Evolutionary conservation across 2,797 vertebrate genomes (phyloP).

Genomic region (Pseudochromis fuscus): DNA sequence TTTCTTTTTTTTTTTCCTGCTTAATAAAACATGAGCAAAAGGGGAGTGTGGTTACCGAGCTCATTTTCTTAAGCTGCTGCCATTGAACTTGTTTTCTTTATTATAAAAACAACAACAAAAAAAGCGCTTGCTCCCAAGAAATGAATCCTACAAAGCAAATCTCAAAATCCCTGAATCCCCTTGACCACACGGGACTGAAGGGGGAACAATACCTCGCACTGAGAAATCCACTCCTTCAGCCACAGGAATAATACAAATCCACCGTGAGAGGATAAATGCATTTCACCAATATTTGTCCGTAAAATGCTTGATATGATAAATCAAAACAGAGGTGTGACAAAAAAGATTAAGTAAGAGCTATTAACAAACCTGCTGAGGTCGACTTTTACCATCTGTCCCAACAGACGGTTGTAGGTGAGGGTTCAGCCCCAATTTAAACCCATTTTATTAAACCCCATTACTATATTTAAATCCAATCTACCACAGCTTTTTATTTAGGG

Average conservation of each 20-base stretch:
- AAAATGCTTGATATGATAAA: background rate
- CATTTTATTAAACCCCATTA: slow-evolving; percentile 36
- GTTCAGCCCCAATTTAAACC: slow-evolving; percentile 36
- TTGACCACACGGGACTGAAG: slow-evolving; percentile 42
- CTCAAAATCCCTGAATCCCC: slow-evolving; percentile 65
- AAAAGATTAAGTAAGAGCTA: slow-evolving; percentile 50
- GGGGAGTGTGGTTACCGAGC: slow-evolving; percentile 18
- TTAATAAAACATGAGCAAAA: slow-evolving; percentile 49
- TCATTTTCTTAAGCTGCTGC: slow-evolving; percentile 36
- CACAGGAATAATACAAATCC: slow-evolving; percentile 50
- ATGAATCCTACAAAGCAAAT: slow-evolving; percentile 61
- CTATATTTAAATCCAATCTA: slow-evolving; percentile 2
- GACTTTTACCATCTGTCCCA: slow-evolving; percentile 64
- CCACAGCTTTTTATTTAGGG: background rate
- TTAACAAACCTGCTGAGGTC: slow-evolving; percentile 61
- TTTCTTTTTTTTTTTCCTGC: slow-evolving; percentile 10
- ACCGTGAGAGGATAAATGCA: slow-evolving; percentile 11
- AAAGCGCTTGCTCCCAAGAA: slow-evolving; percentile 36
- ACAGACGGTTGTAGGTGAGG: slow-evolving; percentile 61
- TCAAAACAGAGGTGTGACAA: slow-evolving; percentile 13
- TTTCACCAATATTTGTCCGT: background rate
- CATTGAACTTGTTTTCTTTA: slow-evolving; percentile 33
- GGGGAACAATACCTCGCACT: slow-evolving; percentile 43
- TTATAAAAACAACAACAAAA: too few species aligned
- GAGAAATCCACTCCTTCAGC: slow-evolving; percentile 35